phyloP scores from a whole-genome alignment of 2,888 invertebrate genomes.

The Euclidia mi region DNA sequence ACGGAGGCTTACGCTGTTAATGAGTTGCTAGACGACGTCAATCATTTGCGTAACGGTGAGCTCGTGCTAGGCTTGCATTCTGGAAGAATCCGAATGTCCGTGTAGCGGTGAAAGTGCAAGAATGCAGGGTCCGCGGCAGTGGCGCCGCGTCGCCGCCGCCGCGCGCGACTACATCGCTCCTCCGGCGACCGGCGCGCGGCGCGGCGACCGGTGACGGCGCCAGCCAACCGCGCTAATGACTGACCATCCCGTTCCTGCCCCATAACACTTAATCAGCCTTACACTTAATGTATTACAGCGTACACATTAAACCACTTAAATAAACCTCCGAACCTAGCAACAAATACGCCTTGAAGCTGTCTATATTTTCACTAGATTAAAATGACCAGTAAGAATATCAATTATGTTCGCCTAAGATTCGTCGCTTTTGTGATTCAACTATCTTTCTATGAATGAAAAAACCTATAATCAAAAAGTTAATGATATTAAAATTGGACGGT shows the following conservation, averaged over 20 bases:
- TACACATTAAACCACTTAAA: constrained; percentile 35
- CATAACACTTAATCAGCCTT: constrained; percentile 61
- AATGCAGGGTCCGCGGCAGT: constrained; percentile 63
- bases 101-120: constrained; percentile 80
- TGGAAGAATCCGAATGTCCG: constrained; percentile 53
- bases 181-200: constrained; percentile 42
- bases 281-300: constrained; percentile 35
- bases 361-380: no score
- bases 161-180: constrained; percentile 34
- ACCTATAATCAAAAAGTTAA: neutral
- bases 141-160: constrained; percentile 25
- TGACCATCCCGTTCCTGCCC: constrained; percentile 58
- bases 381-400: no score
- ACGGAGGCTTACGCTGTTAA: constrained; percentile 45
- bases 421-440: no score
- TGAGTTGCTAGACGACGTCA: constrained; percentile 48
- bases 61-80: constrained; percentile 45
- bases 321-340: neutral
- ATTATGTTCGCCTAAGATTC: no score
- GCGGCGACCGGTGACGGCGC: constrained; percentile 50
- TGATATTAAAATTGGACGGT: neutral
- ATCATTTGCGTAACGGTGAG: constrained; percentile 69
- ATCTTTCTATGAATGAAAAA: no score
- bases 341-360: no score
- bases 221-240: constrained; percentile 60